A percentile compares a stretch with the other conserved stretches of the same genome.
phyloP scores from a whole-genome alignment of 2,113 vertebrate genomes.

The Planiliza haematocheilus region DNA sequence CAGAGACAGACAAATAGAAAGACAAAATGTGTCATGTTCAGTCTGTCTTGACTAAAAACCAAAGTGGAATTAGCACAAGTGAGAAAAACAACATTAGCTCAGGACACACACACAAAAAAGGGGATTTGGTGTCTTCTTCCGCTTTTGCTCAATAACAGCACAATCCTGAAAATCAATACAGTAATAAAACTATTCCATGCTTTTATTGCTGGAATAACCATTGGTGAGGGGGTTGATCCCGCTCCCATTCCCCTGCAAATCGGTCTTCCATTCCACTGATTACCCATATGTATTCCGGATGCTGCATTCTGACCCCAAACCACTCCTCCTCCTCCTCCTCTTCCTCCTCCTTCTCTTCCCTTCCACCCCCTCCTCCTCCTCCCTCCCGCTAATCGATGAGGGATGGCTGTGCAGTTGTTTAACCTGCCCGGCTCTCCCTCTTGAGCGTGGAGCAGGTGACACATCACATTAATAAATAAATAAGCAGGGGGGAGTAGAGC shows the following conservation, averaged over 20 bases:
- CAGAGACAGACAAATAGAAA: too few relatives aligned
- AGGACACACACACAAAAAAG: background rate
- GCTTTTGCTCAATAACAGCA: slow-evolving; percentile 30
- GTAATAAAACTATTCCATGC: slow-evolving; percentile 52
- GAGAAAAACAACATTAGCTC: background rate
- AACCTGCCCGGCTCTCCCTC: slow-evolving; percentile 54
- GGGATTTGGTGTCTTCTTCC: slow-evolving; percentile 6
- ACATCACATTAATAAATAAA: slow-evolving; percentile 76
- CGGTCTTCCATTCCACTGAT: slow-evolving; percentile 50
- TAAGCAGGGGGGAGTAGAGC: slow-evolving; percentile 51
- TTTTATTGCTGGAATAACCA: slow-evolving; percentile 52
- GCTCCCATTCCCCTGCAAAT: slow-evolving; percentile 36
- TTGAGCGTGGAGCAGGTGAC: slow-evolving; percentile 60
- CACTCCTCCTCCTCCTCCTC: background rate
- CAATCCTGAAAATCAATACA: slow-evolving; percentile 50
- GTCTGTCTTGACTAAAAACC: background rate
- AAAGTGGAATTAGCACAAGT: slow-evolving; percentile 2
- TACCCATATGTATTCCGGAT: slow-evolving; percentile 54
- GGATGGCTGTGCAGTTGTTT: slow-evolving; percentile 56
- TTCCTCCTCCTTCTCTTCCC: background rate
- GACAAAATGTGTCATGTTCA: too few relatives aligned
- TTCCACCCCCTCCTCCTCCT: background rate
- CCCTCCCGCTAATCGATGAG: slow-evolving; percentile 54
- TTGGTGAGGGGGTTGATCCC: slow-evolving; percentile 4
- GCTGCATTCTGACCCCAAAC: slow-evolving; percentile 29